Base-by-base conservation (phyloP, 2,888 invertebrate genomes). In the Zaprionus obscuricornis region DNA sequence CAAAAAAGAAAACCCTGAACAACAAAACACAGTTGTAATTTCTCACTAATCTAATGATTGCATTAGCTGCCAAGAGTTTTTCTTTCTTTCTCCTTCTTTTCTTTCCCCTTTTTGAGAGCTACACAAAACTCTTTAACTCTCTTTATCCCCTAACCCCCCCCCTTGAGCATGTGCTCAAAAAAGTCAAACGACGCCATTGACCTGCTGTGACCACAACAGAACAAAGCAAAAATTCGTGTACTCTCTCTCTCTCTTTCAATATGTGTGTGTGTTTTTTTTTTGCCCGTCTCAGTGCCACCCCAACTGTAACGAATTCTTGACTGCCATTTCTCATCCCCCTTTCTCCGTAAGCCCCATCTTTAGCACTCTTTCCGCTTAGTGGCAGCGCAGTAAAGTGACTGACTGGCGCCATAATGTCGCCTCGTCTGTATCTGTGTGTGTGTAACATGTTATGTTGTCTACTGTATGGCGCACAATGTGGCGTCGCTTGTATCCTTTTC, bases 321-420 rank as follows among this genome's bases (percentile, higher is more conserved):
- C 36, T 29, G 49, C 7, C 20, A 10, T 54, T 40, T 34, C 17
- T 36, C 45, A 24, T 20, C 29, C 7, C 27, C 8, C 27, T 7
- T n/a, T 29, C 14, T 22, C 22, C 7, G 22, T 22, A 22, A 4
- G 4, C 22, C 22, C 5, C 22, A 22, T 22, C 5, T 3, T 11
- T 3, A 11, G n/a, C 4, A n/a, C 5, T 11, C n/a, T 6, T 11
- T 8, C 29, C 29, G n/a, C n/a, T 11, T 29, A 43, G 42, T 42
- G 24, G 13, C 42, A 22, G 26, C 37, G 34, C 36, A 63, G 13
- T 50, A 60, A 73, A 64, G 66, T 84, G 85, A 74, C 68, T 81
- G 79, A 74, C 70, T 85, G 81, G 86, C 81, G 81, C 81, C 86
- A 79, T 85, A 85, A 74, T 85, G 81, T 67, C 81, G 83, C 79